Evolutionary conservation across 2,113 vertebrate genomes (phyloP).

Genomic region (Eptatretus burgeri): DNA sequence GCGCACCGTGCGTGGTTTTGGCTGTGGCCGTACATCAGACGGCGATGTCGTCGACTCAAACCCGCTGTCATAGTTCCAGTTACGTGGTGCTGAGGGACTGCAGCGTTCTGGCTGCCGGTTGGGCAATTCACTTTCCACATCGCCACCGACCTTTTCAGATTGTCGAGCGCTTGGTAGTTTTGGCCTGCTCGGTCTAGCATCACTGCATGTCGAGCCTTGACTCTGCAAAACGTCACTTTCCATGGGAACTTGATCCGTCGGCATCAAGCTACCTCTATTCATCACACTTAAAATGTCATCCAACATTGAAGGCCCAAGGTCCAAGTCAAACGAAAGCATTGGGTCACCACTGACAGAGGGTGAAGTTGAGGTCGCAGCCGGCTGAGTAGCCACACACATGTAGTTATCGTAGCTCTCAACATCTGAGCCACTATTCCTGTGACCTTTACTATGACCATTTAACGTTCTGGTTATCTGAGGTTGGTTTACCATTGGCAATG

Average conservation of each 20-base stretch:
- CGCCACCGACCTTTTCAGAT: too few relatives aligned
- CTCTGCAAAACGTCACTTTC: too few relatives aligned
- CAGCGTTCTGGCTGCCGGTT: neutral
- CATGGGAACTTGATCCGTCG: too few relatives aligned
- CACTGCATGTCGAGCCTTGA: too few relatives aligned
- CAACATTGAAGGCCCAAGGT: conserved; percentile 61
- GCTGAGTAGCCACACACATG: neutral
- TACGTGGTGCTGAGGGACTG: neutral
- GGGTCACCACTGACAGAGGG: conserved; percentile 16
- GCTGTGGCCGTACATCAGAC: neutral
- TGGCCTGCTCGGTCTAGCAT: too few relatives aligned
- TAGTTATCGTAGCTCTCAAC: conserved; percentile 2
- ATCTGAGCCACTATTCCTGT: conserved; percentile 1
- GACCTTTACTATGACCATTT: neutral
- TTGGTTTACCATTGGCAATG: neutral
- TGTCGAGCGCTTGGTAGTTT: too few relatives aligned
- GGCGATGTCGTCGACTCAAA: neutral
- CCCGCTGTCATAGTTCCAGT: conserved; percentile 3
- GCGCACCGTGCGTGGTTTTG: too few relatives aligned
- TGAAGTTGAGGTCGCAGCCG: neutral
- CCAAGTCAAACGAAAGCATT: conserved; percentile 24
- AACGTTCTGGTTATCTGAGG: neutral
- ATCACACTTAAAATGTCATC: conserved; percentile 67
- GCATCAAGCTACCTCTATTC: conserved; percentile 17
- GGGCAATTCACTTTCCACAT: neutral